Base-by-base conservation (phyloP, 2,888 invertebrate species). In the Lasius platythorax region DNA sequence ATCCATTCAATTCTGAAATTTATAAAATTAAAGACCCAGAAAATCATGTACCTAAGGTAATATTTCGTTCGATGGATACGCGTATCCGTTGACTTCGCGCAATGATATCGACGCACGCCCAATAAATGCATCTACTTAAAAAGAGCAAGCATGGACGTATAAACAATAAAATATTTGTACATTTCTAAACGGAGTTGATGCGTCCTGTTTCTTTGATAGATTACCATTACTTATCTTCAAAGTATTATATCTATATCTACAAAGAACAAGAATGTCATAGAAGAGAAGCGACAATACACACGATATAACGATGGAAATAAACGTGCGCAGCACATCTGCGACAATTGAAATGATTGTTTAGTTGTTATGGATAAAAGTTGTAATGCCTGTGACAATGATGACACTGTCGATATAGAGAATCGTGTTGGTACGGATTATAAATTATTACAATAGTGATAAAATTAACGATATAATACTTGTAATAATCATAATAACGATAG, bases 121-220 rank as follows among this genome's bases (percentile, higher is more conserved):
- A 67, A 82, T 84, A 75, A 82, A 87, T 86, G 84, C 74, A 86
- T 88, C 87, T 87, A 89, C 78, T 37, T 56, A 83, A 89, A 89
- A 68, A 81, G 37, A 85, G 70, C 78, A 85, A 86, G 70, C 84
- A 87, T 90, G 87, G 87, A 92, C 84, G 87, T 89, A 87, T 87
- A 86, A 91, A 87, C 87, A 92, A 93, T 93, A 92, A 92, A 91
- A 90, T 86, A 87, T 93, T 94, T 93, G 92, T 93, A 93, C 88
- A 92, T 92, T 91, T 90, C 89, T 88, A 87, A 90, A 88, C 83
- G 58, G 79, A 87, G 67, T 78, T 75, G 72, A 72, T 64, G 68
- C 86, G 72, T 84, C 58, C 74, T 82, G 63, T 82, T 70, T 84
- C 70, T 81, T 81, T 83, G 53, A 82, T 78, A 23, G 28, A 61